Evolutionary conservation across 2,888 invertebrate species (phyloP), one percentile per base, ranked within the genome.

Genomic region (Caenorhabditis sulstoni): DNA sequence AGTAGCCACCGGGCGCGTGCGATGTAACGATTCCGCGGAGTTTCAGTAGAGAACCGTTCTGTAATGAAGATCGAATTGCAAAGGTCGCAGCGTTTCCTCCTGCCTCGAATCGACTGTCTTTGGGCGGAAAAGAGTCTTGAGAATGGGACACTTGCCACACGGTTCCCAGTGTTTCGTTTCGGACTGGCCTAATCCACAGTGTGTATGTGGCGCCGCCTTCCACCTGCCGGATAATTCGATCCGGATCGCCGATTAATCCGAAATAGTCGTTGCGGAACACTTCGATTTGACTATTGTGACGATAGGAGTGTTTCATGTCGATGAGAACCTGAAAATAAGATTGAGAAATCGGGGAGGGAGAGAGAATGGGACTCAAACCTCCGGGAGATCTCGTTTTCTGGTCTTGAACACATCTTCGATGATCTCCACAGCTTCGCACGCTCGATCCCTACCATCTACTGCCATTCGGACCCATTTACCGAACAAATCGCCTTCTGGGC

Each of bases 181-280:
- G 23, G 39, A 7, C 44, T 7, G 29, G 50, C 8, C 20, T 18
- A 14, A 68, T 59, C 68, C 68, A 68, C 0, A 49, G 16, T 20
- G 44, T 9, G 22, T 59, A 59, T 16, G 11, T 41, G 0, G 23
- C 59, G 1, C 37, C 45, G 8, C n/a, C 7, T 20, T 45, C 37
- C 0, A 39, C 35, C n/a, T 44, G 35, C 1, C 18, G 14, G 14
- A 70, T 22, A 4, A 70, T n/a, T 4, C 22, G 7, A 1, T 23
- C n/a, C 5, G 53, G 16, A 61, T 70, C 61, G 18, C 61, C 45
- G n/a, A 70, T 39, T 14, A 20, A 37, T 45, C 70, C 70, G 35
- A 70, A 61, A 35, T 53, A 61, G 1, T 41, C 14, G 20, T 55
- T 50, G n/a, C 23, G 4, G 37, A 47, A 70, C 53, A 70, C 39